Evolutionary conservation across 2,797 vertebrate genomes (phyloP).

Genomic region (Premnoplex brunnescens): DNA sequence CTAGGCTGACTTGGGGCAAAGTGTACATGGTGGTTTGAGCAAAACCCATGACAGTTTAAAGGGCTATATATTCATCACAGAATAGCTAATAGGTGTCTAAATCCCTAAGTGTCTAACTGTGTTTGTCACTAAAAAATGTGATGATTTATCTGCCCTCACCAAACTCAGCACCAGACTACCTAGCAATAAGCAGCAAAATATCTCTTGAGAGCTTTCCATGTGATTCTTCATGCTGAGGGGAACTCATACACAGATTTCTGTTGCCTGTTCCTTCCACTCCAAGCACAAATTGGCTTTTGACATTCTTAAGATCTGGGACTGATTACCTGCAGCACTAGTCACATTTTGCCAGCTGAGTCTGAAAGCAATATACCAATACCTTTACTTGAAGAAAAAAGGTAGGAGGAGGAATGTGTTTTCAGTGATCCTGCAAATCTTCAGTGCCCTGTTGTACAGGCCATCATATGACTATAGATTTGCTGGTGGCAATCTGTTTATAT

Average conservation of each 20-base stretch:
- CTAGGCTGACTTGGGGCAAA: not conserved
- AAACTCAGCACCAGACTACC: not conserved
- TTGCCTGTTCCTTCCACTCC: not conserved
- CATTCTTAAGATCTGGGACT: not conserved
- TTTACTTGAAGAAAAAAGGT: not conserved
- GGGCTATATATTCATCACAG: not conserved
- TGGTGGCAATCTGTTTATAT: not conserved
- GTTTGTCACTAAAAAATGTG: not conserved
- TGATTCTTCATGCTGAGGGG: not conserved
- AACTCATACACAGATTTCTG: not conserved
- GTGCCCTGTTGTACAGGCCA: not conserved
- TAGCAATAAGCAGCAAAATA: not conserved
- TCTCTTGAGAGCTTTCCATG: not conserved
- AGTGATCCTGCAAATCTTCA: not conserved
- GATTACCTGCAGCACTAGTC: not conserved
- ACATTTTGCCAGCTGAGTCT: not conserved
- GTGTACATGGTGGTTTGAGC: not conserved
- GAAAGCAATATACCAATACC: not conserved
- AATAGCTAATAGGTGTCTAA: not conserved
- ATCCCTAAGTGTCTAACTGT: not conserved
- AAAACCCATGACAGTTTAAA: not conserved
- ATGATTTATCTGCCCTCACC: not conserved
- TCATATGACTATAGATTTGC: not conserved
- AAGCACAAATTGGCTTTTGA: not conserved
- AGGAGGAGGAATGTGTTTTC: not conserved